Evolutionary conservation across 2,888 invertebrate genomes (phyloP).

Genomic region (Morpho helenor): DNA sequence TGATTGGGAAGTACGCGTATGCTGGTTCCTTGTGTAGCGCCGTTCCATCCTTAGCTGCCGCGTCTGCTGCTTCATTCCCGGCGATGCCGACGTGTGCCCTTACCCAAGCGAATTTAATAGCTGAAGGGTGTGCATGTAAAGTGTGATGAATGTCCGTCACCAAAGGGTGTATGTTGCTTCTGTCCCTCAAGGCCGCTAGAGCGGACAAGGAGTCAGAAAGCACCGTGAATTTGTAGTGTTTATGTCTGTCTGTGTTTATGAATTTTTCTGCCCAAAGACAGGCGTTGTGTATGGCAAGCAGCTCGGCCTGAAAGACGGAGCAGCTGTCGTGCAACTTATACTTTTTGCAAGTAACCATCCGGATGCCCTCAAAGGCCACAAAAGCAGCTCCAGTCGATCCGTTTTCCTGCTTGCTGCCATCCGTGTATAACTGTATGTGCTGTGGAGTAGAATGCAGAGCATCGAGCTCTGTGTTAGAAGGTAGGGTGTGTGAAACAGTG

Average conservation of each 20-base stretch:
- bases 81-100: background rate
- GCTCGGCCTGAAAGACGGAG: constrained; percentile 6
- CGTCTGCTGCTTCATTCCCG: too few species aligned
- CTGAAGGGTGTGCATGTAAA: background rate
- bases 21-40: background rate
- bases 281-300: constrained; percentile 1
- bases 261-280: background rate
- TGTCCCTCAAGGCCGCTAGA: background rate
- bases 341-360: background rate
- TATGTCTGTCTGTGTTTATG: too few species aligned
- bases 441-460: background rate
- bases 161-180: background rate
- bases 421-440: constrained; percentile 4
- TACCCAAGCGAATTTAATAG: background rate
- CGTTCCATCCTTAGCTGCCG: background rate
- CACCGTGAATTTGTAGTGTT: too few species aligned
- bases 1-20: background rate
- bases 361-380: constrained; percentile 1
- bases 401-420: background rate
- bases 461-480: background rate
- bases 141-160: background rate
- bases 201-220: too few species aligned
- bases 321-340: constrained; percentile 3
- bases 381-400: constrained; percentile 7
- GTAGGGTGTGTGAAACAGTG: background rate